Base-by-base conservation (phyloP, 2,113 vertebrate genomes). In the Corythornis madagascariensis region DNA sequence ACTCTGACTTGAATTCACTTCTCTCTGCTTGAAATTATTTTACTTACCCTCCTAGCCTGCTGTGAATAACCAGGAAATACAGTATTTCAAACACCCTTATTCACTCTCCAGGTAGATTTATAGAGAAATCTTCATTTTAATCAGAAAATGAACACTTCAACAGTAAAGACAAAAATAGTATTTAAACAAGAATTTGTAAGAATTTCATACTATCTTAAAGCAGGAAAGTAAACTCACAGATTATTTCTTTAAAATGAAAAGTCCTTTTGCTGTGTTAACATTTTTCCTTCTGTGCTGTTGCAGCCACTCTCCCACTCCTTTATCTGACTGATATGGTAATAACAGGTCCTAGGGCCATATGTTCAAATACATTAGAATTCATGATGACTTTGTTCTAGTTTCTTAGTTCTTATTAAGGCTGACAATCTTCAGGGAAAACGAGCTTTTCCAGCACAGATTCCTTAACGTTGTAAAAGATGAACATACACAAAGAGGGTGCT, bases 311-410 rank as follows among this genome's bases (percentile, higher is more conserved):
- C 89, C 92, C 92, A 93, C 88, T 90, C 86, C 78, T 94, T 96
- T 95, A 92, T 97, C 92, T 96, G 94, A 95, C 92, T 96, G 95
- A 97, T 97, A 94, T 95, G 94, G 84, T 92, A 96, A 97, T 96
- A 95, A 94, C 94, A 92, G 92, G 90, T 90, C 95, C 92, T 89
- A 76, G 94, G 96, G 92, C 88, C 94, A 95, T 93, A 90, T 95
- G 93, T 96, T 96, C 93, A 96, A 96, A 96, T 96, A 90, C 82
- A 96, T 97, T 94, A 95, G 92, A 96, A 96, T 96, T 93, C 89
- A 94, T 59, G 72, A 88, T 70, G 83, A 92, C 82, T 96, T 92
- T 90, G 75, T 92, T 95, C 87, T 94, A 76, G 45, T 83, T 97
- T 94, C 93, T 93, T 85, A 89, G 73, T 77, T 94, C 82, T 89